A percentile compares a stretch with the other conserved stretches of the same genome.
Evolutionary conservation across 2,797 vertebrate species (phyloP).

Genomic region (Bradypodion pumilum): DNA sequence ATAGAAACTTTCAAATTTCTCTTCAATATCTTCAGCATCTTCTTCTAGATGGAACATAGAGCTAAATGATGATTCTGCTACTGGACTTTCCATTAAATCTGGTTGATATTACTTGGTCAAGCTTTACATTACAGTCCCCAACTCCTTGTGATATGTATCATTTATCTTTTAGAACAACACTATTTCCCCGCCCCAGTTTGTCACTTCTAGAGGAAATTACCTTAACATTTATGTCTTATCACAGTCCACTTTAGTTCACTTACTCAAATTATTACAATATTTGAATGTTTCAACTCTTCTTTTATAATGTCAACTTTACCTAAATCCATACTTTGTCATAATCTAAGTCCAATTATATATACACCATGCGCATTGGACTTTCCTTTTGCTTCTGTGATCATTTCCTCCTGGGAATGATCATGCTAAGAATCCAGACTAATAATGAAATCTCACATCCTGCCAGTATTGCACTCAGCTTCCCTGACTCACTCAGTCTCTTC

Average conservation of each 20-base stretch:
- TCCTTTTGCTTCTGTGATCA: no score
- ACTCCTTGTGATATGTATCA: not conserved
- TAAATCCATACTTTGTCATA: not conserved
- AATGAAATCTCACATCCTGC: no score
- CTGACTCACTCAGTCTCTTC: no score
- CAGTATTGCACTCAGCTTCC: no score
- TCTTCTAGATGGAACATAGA: not conserved
- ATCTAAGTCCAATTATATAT: not conserved
- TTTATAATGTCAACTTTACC: not conserved
- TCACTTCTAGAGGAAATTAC: no score
- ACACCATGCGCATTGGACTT: not conserved
- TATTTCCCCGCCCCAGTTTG: not conserved
- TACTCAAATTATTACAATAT: not conserved
- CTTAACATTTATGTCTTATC: not conserved
- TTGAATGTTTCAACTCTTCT: not conserved
- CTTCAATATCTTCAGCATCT: not conserved
- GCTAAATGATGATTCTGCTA: not conserved
- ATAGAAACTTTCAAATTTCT: not conserved
- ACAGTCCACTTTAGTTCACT: not conserved
- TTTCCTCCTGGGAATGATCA: no score
- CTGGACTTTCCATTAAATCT: not conserved
- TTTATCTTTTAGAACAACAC: not conserved
- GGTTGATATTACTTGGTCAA: not conserved
- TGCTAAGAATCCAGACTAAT: no score
- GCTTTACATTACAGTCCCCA: not conserved